phyloP scores from a whole-genome alignment of 2,888 invertebrate genomes.

The Drosophila nigricruria region DNA sequence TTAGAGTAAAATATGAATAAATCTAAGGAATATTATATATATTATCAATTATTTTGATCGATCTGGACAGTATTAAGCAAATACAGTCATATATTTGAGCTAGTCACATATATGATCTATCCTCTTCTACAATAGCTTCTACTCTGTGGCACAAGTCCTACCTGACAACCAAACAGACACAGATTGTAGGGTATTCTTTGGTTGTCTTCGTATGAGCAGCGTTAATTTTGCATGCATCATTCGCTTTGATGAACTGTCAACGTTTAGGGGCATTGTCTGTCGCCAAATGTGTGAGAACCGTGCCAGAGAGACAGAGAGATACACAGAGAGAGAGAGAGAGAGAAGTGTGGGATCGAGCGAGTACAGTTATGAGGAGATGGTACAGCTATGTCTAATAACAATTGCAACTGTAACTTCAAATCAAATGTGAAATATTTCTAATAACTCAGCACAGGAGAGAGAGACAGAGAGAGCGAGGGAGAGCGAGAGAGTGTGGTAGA shows the following conservation, averaged over 20 bases:
- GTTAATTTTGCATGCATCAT: constrained; percentile 83
- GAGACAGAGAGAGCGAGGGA: background rate
- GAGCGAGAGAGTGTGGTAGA: background rate
- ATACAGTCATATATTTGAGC: background rate
- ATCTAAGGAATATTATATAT: background rate
- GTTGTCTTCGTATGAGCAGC: constrained; percentile 32
- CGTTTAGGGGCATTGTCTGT: constrained; percentile 67
- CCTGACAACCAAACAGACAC: background rate
- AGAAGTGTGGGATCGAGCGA: constrained; percentile 24
- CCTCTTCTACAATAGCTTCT: no score
- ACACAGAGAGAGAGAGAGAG: background rate
- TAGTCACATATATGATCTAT: background rate
- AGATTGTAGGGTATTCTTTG: constrained; percentile 36
- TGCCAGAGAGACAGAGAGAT: constrained; percentile 4
- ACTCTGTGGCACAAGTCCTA: background rate
- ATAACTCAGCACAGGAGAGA: constrained; percentile 50
- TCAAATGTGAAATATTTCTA: constrained; percentile 69
- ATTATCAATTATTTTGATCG: background rate
- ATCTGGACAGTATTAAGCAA: background rate
- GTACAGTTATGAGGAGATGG: constrained; percentile 43
- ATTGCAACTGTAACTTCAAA: constrained; percentile 55
- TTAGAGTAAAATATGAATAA: background rate
- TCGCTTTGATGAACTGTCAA: constrained; percentile 83
- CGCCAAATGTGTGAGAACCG: constrained; percentile 58
- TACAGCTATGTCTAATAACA: constrained; percentile 43